Conservation (phyloP, 2,888 invertebrate species). For the Sicus ferrugineus region DNA sequence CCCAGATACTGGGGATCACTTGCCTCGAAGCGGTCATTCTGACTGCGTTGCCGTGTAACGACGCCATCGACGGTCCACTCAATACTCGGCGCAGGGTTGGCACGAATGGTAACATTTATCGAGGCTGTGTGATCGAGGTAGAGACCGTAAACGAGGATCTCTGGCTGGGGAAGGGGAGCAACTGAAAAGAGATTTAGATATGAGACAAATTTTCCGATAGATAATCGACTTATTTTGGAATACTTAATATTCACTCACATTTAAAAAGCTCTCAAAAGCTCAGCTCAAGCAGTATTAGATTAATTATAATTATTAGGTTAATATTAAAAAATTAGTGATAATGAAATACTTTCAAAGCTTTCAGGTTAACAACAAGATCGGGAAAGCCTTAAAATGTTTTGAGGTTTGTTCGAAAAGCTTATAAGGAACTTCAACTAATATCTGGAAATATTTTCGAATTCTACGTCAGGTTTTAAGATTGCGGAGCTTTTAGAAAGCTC, state of each 20-base stretch:
- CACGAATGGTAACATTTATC: conserved; percentile 76
- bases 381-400: too few relatives aligned
- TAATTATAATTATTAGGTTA: too few relatives aligned
- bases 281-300: too few relatives aligned
- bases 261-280: background rate
- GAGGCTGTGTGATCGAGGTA: conserved; percentile 76
- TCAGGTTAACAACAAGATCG: too few relatives aligned
- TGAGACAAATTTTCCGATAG: background rate
- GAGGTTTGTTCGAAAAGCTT: too few relatives aligned
- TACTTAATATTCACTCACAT: background rate
- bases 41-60: conserved; percentile 66
- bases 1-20: conserved; percentile 57
- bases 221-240: background rate
- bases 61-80: conserved; percentile 73
- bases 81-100: conserved; percentile 76
- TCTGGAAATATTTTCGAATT: too few relatives aligned
- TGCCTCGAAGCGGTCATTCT: conserved; percentile 58
- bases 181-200: conserved; percentile 65
- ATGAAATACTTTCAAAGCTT: too few relatives aligned
- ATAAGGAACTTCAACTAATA: too few relatives aligned
- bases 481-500: too few relatives aligned
- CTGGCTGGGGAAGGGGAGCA: conserved; percentile 70
- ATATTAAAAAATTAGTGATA: too few relatives aligned
- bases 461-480: too few relatives aligned
- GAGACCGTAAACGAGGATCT: conserved; percentile 76